phyloP scores from a whole-genome alignment of 2,113 vertebrate species.

The Pluvialis apricaria region DNA sequence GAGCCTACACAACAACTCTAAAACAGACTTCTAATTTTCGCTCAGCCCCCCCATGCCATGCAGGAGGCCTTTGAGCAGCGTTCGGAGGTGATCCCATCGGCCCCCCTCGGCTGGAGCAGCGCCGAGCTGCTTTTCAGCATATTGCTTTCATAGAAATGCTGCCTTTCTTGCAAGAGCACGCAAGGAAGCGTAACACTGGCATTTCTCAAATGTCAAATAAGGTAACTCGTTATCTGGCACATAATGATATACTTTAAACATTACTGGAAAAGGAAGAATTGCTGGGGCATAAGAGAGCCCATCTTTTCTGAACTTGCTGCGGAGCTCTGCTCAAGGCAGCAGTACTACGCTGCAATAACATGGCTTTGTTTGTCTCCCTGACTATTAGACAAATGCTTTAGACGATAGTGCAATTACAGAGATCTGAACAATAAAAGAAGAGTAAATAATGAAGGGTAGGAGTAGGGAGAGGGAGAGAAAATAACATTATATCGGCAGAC shows the following conservation, averaged over 20 bases:
- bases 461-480: background rate
- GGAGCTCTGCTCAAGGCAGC: background rate
- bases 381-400: background rate
- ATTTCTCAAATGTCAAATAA: conserved; percentile 26
- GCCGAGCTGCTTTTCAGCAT: background rate
- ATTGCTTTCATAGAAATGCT: background rate
- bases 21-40: background rate
- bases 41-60: background rate
- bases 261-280: background rate
- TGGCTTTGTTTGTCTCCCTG: background rate
- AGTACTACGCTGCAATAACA: background rate
- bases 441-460: background rate
- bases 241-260: background rate
- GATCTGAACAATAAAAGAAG: background rate
- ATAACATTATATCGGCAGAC: background rate
- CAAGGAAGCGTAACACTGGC: background rate
- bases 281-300: background rate
- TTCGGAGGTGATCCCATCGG: background rate
- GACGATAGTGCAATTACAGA: background rate
- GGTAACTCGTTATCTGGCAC: background rate
- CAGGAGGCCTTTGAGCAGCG: background rate
- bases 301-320: background rate
- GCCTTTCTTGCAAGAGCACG: background rate
- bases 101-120: background rate
- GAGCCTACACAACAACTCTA: background rate